Base-by-base conservation (phyloP, 2,797 vertebrate species). In the Sardinella longiceps region DNA sequence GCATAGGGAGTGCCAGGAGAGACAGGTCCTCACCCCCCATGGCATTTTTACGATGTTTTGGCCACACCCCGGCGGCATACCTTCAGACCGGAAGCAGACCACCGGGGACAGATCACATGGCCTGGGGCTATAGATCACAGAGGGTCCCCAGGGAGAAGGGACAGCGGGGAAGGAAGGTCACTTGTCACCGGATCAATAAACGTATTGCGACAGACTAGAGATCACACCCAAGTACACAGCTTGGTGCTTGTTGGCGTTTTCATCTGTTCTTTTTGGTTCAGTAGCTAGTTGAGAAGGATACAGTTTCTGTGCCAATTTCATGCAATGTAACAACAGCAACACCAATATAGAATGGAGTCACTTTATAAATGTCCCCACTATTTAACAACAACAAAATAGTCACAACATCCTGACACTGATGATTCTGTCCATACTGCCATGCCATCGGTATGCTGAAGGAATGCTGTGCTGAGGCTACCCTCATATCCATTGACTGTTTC, bases 121-220 rank as follows among this genome's bases (percentile, higher is more conserved):
- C 63, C 30, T 37, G 28, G 28, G 14, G 63, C 30, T 33, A 70
- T 33, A 70, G 63, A 70, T 70, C 63, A 70, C 63, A 33, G 14
- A 5, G 14, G 18, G 63, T 15, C 30, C 33, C 33, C 5, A 0
- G 7, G 37, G 70, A 12, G 60, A 30, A 43, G 33, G 37, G 37
- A 25, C 23, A 25, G 37, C 2, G 18, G 66, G 70, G 18, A 43
- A 33, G 14, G 18, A 20, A 43, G 70, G 70, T 77, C 70, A 43
- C 70, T 43, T 77, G 70, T 77, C 70, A 43, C 5, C 7, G 70
- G 70, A 77, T 77, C 70, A 43, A 77, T 77, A 77, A 2, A 77
- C 2, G 37, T n/a, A 39, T 43, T 18, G 33, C 37, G 37, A 77
- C 70, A 77, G 70, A 10, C 12, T 20, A 43, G 70, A 43, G 33